Evolutionary conservation across 2,113 vertebrate species (phyloP).

Genomic region (Chaetops frenatus): DNA sequence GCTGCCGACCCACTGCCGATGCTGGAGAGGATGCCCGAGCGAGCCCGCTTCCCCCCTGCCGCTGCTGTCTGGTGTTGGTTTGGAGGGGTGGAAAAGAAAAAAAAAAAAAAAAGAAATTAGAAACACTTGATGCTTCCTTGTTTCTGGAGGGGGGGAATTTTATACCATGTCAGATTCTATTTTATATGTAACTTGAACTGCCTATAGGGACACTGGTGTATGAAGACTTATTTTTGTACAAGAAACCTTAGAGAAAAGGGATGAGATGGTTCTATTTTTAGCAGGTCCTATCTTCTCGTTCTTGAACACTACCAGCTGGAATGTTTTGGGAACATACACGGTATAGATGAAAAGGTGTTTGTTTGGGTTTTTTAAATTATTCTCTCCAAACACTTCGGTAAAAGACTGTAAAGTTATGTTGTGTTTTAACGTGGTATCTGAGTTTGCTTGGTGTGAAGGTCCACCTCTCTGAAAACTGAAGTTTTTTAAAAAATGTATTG

Average conservation of each 20-base stretch:
- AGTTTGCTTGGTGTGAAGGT: constrained; percentile 63
- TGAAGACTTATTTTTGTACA: constrained; percentile 87
- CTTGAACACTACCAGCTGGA: constrained; percentile 67
- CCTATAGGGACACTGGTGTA: constrained; percentile 52
- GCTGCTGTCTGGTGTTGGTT: background rate
- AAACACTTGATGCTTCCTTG: background rate
- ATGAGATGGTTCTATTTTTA: constrained; percentile 48
- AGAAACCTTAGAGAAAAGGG: constrained; percentile 51
- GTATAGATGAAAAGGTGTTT: constrained; percentile 5
- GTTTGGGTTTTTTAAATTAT: background rate
- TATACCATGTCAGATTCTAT: constrained; percentile 37
- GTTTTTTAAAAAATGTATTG: constrained; percentile 71
- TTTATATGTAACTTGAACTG: constrained; percentile 66
- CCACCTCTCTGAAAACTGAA: constrained; percentile 60
- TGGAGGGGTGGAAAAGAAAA: background rate
- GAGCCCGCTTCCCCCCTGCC: background rate
- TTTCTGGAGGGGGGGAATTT: background rate
- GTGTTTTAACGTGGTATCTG: background rate
- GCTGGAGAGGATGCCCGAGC: background rate
- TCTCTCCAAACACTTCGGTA: constrained; percentile 69
- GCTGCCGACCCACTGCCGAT: background rate
- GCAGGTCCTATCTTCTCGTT: constrained; percentile 15
- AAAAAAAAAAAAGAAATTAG: background rate
- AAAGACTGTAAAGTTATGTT: constrained; percentile 41
- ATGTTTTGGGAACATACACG: constrained; percentile 1